A percentile compares a stretch with the other conserved stretches of the same genome.
Evolutionary conservation across 2,888 invertebrate species (phyloP).

Genomic region (Acanthopleura granulata): DNA sequence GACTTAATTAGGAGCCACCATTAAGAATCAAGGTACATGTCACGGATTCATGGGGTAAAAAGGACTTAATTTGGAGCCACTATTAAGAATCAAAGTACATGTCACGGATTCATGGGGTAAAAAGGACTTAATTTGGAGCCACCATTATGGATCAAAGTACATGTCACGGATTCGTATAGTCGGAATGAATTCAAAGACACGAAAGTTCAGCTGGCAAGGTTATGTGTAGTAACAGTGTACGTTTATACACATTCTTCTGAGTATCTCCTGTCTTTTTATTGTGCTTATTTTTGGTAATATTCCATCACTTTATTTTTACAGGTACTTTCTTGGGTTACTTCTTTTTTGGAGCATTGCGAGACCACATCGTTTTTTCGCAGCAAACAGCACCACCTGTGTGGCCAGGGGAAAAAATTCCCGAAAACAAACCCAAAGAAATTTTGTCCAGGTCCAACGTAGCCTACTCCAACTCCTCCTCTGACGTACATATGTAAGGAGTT

Average conservation of each 20-base stretch:
- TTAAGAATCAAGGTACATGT: too few species aligned
- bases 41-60: too few species aligned
- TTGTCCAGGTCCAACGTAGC: not conserved
- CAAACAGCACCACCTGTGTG: not conserved
- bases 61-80: too few species aligned
- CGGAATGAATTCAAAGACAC: too few species aligned
- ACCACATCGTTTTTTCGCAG: not conserved
- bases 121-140: too few species aligned
- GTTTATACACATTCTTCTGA: not conserved
- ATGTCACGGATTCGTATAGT: too few species aligned
- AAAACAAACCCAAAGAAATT: not conserved
- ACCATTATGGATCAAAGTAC: too few species aligned
- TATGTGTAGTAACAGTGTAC: too few species aligned
- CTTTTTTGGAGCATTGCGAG: not conserved
- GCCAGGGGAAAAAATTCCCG: not conserved
- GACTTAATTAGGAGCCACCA: too few species aligned
- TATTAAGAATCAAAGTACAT: too few species aligned
- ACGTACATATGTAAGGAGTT: not conserved
- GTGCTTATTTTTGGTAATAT: not conserved
- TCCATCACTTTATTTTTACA: not conserved
- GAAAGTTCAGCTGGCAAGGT: too few species aligned
- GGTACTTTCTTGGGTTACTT: not conserved
- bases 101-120: too few species aligned
- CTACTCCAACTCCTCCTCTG: not conserved
- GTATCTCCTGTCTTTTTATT: not conserved